Evolutionary conservation across 1,140 invertebrate species (phyloP).

Genomic region (Dendrolimus punctatus): DNA sequence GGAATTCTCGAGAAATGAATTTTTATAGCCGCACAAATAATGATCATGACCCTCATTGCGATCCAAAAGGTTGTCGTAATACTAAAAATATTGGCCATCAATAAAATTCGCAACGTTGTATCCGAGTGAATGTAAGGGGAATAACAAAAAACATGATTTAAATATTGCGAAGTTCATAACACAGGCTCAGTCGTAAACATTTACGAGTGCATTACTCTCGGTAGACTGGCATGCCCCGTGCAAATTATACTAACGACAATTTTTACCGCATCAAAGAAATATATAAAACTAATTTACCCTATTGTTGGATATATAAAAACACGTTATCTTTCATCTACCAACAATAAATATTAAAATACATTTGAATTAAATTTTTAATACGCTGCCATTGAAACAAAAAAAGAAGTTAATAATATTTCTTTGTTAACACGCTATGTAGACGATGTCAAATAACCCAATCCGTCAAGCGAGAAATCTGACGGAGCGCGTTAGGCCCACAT

Average conservation of each 20-base stretch:
- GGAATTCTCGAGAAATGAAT: no score
- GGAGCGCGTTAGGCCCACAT: conserved; percentile 56
- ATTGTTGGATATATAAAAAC: no score
- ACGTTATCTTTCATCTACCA: neutral
- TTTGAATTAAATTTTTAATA: no score
- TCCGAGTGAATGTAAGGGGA: conserved; percentile 17
- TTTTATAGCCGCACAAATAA: no score
- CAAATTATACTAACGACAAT: conserved; percentile 37
- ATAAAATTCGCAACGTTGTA: conserved; percentile 30
- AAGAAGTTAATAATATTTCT: conserved; percentile 27
- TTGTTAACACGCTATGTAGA: conserved; percentile 33
- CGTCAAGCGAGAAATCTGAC: conserved; percentile 52
- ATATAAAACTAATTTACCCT: conserved; percentile 1
- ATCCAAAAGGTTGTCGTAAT: conserved; percentile 32
- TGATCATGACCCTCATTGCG: no score
- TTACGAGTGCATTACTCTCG: conserved; percentile 66
- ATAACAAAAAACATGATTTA: conserved; percentile 54
- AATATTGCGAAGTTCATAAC: conserved; percentile 45
- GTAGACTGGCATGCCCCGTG: conserved; percentile 34
- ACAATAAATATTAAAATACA: conserved; percentile 18
- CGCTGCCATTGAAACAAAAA: conserved; percentile 4
- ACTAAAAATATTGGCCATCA: conserved; percentile 32
- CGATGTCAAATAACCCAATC: conserved; percentile 45
- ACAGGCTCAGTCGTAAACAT: conserved; percentile 54
- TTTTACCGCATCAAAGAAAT: conserved; percentile 23